Evolutionary conservation across 2,797 vertebrate species (phyloP).

Genomic region (Argyrosomus regius): DNA sequence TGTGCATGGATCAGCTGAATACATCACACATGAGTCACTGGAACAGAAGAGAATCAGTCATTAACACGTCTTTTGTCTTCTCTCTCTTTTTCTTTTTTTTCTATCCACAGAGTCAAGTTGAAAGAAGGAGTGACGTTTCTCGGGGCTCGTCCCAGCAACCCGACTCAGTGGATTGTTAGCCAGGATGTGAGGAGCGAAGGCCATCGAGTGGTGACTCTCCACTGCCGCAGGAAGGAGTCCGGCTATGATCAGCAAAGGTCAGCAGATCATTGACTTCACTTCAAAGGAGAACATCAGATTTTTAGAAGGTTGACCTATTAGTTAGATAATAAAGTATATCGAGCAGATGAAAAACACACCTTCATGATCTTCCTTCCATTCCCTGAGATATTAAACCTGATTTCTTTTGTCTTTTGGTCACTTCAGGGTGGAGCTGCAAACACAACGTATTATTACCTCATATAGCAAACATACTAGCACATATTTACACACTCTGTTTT

Average conservation of each 20-base stretch:
- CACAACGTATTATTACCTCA: not conserved
- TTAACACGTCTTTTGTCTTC: slow-evolving; percentile 11
- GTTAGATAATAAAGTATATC: not conserved
- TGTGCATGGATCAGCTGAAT: slow-evolving; percentile 40
- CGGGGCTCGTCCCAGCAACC: slow-evolving; percentile 88
- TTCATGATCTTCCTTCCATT: too few species aligned
- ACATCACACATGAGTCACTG: not conserved
- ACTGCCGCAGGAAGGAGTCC: slow-evolving; percentile 91
- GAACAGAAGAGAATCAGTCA: slow-evolving; percentile 13
- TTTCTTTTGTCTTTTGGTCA: not conserved
- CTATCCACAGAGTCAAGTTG: slow-evolving; percentile 91
- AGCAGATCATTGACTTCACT: slow-evolving; percentile 41
- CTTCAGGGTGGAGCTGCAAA: not conserved
- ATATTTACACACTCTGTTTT: too few species aligned
- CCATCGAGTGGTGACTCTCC: slow-evolving; percentile 89
- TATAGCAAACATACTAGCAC: not conserved
- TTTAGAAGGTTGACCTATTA: not conserved
- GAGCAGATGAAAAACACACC: not conserved
- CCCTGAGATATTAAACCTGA: not conserved
- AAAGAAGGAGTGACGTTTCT: slow-evolving; percentile 95
- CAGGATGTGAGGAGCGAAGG: slow-evolving; percentile 93
- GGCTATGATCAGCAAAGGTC: slow-evolving; percentile 89
- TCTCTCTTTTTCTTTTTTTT: not conserved
- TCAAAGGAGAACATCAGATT: not conserved
- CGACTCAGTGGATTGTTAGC: slow-evolving; percentile 91